Evolutionary conservation across 1,140 invertebrate species (phyloP), one percentile per base, ranked within the genome.

Genomic region (Heliconius himera): DNA sequence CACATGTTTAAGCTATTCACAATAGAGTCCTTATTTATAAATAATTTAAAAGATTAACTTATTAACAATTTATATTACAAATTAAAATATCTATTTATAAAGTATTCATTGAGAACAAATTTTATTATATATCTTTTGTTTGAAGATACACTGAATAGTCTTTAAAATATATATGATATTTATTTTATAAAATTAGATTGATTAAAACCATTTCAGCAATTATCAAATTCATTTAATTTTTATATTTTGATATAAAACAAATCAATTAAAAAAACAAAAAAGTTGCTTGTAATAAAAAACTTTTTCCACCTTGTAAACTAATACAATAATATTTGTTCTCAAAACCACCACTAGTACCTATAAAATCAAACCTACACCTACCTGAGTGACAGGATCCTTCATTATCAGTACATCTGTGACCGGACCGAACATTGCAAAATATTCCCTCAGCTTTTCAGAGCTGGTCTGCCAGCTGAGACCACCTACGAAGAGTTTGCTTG

Each of bases 361-460:
- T 3, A 29, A 13, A 66, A 66, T 29, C 60, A 22, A 66, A 66
- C 26, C 60, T 66, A 66, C 60, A 66, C 29, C 90, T 81, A 98
- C 98, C 97, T 98, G 98, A 81, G 98, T 98, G 20, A 98, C 97
- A 3, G 98, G 98, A 95, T 98, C 98, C 95, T 98, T 98, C 98
- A 98, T 98, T 86, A 98, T 98, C 73, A 98, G 96, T 70, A 98
- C 98, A 90, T 98, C 98, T n/a, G 97, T 97, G 79, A 98, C 98
- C 5, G 97, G 97, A 74, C 98, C 98, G 87, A 98, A 99, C 96
- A 98, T 98, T 75, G 97, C 97, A 88, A 99, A 99, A 90, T 99
- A 98, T 84, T 98, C 97, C 85, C 97, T 95, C 9, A 99, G 95
- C 91, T 98, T 98, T 91, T 99, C 98, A 51, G 97, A 97, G 85